Evolutionary conservation across 2,113 vertebrate species (phyloP), one percentile per base, ranked within the genome.

Genomic region (Mastomys coucha): DNA sequence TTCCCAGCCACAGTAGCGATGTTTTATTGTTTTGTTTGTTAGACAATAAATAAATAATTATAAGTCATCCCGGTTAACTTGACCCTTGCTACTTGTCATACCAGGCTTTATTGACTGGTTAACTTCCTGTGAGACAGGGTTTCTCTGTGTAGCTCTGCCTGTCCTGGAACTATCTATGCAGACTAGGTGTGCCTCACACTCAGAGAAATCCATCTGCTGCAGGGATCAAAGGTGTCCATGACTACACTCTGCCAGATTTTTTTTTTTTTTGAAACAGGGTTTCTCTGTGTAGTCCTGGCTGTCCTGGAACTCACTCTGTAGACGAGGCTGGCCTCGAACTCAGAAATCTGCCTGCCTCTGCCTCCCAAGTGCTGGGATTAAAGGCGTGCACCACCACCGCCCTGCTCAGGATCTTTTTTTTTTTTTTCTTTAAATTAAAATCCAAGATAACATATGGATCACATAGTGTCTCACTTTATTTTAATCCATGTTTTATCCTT

Each of bases 21-120:
- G 36, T 31, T 94, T 78, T 31, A 69, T 77, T 42, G 33, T 58
- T 87, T 93, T 78, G n/a, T 92, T 91, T 60, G 67, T 49, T 87
- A n/a, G 63, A 51, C 5, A 31, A 75, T 42, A 53, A 93, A 72
- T 92, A 94, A 92, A 56, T 92, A 89, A 89, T n/a, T 89, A 53
- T 53, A 36, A 42, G 20, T 63, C 58, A 91, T 53, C 65, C 73
- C 93, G 39, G 51, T 78, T 65, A 58, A 53, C 60, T 5, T 93
- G 67, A 13, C 45, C 76, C 82, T 90, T 69, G 39, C 56, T 45
- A 22, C 53, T 45, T 76, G 8, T 69, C 85, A 86, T 13, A 70
- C 11, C 11, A 63, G 63, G 10, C 63, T 24, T 80, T 76, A 86
- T 36, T 9, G 9, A 22, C 8, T 31, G 81, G 0, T 42, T 16